A percentile compares a stretch with the other conserved stretches of the same genome.
Conservation (phyloP, 2,113 vertebrate genomes). For the Proteles cristata region DNA sequence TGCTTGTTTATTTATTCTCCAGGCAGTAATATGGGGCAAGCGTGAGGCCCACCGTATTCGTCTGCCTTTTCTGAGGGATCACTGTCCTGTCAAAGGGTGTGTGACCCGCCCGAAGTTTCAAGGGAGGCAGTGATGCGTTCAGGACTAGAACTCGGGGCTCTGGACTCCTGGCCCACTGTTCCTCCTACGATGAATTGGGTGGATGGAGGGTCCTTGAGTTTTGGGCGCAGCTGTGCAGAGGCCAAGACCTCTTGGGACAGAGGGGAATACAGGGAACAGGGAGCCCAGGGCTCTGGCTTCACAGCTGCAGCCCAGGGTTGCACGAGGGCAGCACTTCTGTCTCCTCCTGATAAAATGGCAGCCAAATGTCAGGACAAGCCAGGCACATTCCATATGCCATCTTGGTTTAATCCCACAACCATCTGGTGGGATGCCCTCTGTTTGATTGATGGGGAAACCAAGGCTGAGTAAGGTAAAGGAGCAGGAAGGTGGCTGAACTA, state of each 20-base stretch:
- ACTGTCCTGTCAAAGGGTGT: background rate
- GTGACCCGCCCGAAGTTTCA: background rate
- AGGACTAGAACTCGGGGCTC: background rate
- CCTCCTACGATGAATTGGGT: rapidly evolving
- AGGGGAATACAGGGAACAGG: background rate
- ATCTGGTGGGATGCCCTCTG: background rate
- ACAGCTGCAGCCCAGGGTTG: background rate
- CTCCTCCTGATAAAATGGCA: background rate
- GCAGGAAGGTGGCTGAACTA: background rate
- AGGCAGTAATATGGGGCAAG: too few species aligned
- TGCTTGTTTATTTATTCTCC: background rate
- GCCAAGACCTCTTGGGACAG: background rate
- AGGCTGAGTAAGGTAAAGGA: background rate
- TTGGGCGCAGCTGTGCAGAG: background rate
- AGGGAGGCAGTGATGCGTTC: background rate
- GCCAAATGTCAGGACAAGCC: background rate
- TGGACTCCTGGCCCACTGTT: background rate
- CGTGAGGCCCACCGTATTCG: rapidly evolving
- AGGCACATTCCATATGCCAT: background rate
- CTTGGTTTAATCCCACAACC: rapidly evolving
- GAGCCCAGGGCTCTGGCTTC: background rate
- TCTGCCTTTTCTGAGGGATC: background rate
- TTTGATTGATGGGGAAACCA: background rate
- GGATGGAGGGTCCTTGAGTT: too few species aligned
- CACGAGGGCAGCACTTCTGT: background rate